Conservation (phyloP, 2,113 vertebrate species). For the Pica pica region DNA sequence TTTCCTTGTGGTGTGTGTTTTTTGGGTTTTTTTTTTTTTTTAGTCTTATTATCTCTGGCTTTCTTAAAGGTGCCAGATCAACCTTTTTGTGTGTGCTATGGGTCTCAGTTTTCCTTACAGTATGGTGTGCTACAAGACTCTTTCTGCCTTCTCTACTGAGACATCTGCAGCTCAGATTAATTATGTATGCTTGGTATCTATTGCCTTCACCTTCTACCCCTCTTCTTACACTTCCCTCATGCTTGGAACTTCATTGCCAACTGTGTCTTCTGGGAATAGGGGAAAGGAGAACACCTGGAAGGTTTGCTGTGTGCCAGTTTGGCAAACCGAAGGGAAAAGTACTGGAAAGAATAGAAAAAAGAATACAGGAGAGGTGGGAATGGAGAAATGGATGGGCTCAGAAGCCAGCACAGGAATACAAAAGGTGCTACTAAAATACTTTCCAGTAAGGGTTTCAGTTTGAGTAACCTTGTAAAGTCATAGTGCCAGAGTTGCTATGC, state of each 20-base stretch:
- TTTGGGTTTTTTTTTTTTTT: background rate
- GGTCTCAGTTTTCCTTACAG: background rate
- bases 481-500: background rate
- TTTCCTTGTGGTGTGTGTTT: background rate
- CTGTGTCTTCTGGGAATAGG: background rate
- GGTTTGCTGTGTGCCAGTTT: background rate
- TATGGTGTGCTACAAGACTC: background rate
- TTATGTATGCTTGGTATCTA: background rate
- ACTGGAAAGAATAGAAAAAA: background rate
- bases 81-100: background rate
- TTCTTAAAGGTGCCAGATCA: background rate
- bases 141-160: background rate
- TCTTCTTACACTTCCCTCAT: rapidly evolving
- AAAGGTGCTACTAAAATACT: background rate
- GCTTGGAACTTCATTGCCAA: background rate
- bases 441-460: background rate
- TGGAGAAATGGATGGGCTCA: background rate
- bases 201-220: background rate
- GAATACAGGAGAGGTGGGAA: background rate
- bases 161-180: background rate
- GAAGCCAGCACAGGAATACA: background rate
- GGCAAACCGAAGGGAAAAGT: background rate
- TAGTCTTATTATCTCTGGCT: background rate
- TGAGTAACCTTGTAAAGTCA: background rate
- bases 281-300: background rate